Evolutionary conservation across 2,797 vertebrate genomes (phyloP), one percentile per base, ranked within the genome.

Genomic region (Prunella strophiata): DNA sequence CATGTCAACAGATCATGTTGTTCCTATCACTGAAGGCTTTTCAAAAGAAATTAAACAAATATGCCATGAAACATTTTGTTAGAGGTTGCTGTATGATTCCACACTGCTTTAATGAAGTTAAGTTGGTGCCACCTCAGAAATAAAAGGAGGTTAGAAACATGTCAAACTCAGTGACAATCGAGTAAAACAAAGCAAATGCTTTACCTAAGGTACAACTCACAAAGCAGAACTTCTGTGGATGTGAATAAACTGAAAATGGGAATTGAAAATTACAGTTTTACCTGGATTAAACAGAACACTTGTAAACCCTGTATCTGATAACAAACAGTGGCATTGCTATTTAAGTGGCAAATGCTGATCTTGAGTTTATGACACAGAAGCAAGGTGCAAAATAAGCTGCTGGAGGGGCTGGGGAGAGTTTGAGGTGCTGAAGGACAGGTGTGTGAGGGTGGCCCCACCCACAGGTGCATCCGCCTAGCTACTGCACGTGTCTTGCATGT

Each of bases 401-500:
- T 66, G 47, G 9, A 16, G 7, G 3, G 21, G 40, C 29, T 9
- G 2, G 32, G 34, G 11, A 27, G 67, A 40, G 55, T 1, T 6
- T 10, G 32, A 48, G 52, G 45, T 13, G 21, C 57, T 11, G 10
- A 16, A 16, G 48, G 21, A 34, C 2, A 3, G 29, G 13, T 36
- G 13, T 23, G 54, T 38, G 54, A 82, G 23, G 16, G 36, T 13
- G 38, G 16, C 19, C 11, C 12, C 3, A 2, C 3, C 4, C 8
- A 6, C 36, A 57, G 79, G 17, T 38, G 47, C 66, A 20, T 6
- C 6, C 2, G 25, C 51, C 40, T 16, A 29, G 22, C 15, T 65
- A 13, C 65, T 14, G 7, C 7, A 7, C 0, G 2, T 7, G 25
- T 26, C 25, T 20, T 32, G 75, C 8, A 2, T 7, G 3, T 1